phyloP scores from a whole-genome alignment of 1,140 invertebrate genomes.

The Agrypnia vestita region DNA sequence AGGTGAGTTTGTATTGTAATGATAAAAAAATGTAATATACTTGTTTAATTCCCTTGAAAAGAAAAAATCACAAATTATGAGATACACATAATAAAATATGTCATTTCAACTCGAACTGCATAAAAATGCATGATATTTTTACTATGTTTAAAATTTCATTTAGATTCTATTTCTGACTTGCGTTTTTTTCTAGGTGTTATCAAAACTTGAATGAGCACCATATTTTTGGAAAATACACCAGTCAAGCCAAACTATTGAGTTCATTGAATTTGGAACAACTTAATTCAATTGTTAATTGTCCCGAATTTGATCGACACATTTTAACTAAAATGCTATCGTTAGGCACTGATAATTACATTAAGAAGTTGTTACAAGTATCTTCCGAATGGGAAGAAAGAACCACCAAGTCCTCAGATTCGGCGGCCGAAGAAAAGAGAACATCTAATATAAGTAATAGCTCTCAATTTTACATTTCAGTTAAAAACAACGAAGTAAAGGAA shows the following conservation, averaged over 20 bases:
- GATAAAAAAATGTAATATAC: too few relatives aligned
- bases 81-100: too few relatives aligned
- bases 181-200: slow-evolving; percentile 53
- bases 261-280: slow-evolving; percentile 52
- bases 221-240: slow-evolving; percentile 47
- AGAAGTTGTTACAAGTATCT: slow-evolving; percentile 65
- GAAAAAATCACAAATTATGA: too few relatives aligned
- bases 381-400: slow-evolving; percentile 64
- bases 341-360: slow-evolving; percentile 57
- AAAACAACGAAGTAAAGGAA: slow-evolving; percentile 36
- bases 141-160: too few relatives aligned
- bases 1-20: slow-evolving; percentile 62
- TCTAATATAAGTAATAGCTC: slow-evolving; percentile 46
- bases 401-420: slow-evolving; percentile 39
- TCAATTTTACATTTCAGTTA: slow-evolving; percentile 70
- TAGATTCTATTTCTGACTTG: too few relatives aligned
- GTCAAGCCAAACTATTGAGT: slow-evolving; percentile 46
- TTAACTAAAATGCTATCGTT: slow-evolving; percentile 49
- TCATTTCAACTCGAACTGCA: too few relatives aligned
- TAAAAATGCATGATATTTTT: too few relatives aligned
- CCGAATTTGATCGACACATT: slow-evolving; percentile 56
- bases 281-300: slow-evolving; percentile 46
- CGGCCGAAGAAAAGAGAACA: neutral
- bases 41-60: too few relatives aligned
- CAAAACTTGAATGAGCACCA: slow-evolving; percentile 49